Evolutionary conservation across 1,140 invertebrate species (phyloP).

Genomic region (Zaprionus ornatus): DNA sequence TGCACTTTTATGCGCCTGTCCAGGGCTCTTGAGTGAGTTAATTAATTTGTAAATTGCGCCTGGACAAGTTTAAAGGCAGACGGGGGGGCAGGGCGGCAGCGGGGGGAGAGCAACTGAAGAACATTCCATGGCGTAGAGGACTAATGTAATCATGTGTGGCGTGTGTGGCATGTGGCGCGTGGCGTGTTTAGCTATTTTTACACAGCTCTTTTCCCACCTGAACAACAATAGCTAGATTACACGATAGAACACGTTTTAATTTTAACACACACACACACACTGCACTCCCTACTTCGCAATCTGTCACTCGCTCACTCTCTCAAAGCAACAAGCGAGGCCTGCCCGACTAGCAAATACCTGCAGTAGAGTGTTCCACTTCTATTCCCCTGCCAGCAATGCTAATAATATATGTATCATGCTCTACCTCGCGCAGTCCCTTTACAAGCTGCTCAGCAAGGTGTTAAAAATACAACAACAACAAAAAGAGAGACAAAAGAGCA

Average conservation of each 20-base stretch:
- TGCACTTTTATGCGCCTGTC: conserved; percentile 13
- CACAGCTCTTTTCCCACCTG: conserved; percentile 30
- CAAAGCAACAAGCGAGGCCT: neutral
- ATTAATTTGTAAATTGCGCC: conserved; percentile 49
- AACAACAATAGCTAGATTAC: conserved; percentile 69
- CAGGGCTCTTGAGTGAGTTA: conserved; percentile 40
- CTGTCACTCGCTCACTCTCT: conserved; percentile 6
- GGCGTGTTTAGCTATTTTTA: conserved; percentile 53
- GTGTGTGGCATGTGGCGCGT: conserved; percentile 43
- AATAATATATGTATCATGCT: neutral
- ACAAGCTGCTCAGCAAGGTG: conserved; percentile 66
- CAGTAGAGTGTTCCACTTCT: conserved; percentile 2
- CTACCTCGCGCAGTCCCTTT: conserved; percentile 23
- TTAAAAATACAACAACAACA: conserved; percentile 64
- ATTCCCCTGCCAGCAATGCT: neutral
- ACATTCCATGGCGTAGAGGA: neutral
- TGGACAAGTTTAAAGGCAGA: conserved; percentile 31
- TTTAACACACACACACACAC: conserved; percentile 42
- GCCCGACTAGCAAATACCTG: neutral
- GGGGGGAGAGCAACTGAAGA: neutral
- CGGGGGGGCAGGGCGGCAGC: neutral
- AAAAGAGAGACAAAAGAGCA: conserved; percentile 39
- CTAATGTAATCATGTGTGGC: conserved; percentile 39
- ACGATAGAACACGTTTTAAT: conserved; percentile 83
- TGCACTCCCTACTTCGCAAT: neutral